Evolutionary conservation across 2,113 vertebrate genomes (phyloP).

Genomic region (Apodemus speciosus): DNA sequence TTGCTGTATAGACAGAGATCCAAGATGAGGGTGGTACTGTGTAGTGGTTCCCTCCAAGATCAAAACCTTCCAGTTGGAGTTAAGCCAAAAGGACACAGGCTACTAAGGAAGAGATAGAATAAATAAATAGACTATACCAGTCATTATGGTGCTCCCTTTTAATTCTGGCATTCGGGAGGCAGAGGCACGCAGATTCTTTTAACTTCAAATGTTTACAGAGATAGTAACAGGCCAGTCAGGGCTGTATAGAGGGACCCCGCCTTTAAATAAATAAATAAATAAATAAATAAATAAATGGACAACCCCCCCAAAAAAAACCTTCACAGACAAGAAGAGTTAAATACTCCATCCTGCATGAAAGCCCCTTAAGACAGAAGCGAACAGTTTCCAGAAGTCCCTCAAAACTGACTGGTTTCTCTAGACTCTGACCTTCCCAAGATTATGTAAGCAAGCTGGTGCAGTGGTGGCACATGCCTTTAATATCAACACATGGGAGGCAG

Average conservation of each 20-base stretch:
- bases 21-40: background rate
- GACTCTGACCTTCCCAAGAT: background rate
- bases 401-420: background rate
- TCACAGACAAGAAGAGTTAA: background rate
- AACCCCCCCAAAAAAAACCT: background rate
- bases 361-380: background rate
- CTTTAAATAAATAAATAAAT: background rate
- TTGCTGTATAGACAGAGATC: too few species aligned
- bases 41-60: background rate
- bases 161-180: background rate
- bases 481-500: background rate
- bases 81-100: background rate
- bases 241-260: too few species aligned
- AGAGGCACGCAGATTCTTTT: background rate
- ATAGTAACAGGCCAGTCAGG: background rate
- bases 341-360: background rate
- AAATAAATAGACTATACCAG: fast-evolving
- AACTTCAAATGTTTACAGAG: background rate
- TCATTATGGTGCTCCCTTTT: background rate
- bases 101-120: background rate
- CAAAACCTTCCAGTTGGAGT: background rate
- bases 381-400: background rate
- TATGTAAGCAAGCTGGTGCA: background rate
- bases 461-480: background rate
- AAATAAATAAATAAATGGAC: too few species aligned